Conservation (phyloP, 2,113 vertebrate genomes). For the Pithys albifrons region DNA sequence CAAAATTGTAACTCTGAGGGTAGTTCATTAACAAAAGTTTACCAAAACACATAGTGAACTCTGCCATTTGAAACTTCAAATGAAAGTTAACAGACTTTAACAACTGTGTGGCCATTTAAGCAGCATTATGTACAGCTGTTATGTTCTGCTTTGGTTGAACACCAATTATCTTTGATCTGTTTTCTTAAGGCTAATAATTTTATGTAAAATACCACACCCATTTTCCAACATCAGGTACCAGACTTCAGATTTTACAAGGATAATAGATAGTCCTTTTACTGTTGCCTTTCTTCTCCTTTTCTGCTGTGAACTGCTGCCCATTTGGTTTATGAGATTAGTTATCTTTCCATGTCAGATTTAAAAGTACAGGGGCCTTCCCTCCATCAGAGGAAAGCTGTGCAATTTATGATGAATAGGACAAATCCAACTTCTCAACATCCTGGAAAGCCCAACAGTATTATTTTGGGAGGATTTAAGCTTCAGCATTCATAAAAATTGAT, state of each 20-base stretch:
- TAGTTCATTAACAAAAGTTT: background rate
- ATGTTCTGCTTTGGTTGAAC: background rate
- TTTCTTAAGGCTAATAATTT: background rate
- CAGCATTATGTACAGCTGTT: background rate
- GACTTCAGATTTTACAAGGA: background rate
- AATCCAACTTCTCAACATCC: background rate
- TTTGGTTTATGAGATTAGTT: background rate
- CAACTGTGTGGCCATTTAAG: background rate
- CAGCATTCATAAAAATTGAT: background rate
- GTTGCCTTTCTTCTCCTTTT: background rate
- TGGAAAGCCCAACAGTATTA: background rate
- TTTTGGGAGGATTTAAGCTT: background rate
- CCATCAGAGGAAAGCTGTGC: background rate
- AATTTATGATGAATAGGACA: background rate
- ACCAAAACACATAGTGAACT: background rate
- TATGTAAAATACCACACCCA: background rate
- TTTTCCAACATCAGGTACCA: background rate
- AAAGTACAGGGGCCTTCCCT: background rate
- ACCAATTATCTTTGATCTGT: accelerated
- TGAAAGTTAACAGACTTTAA: background rate
- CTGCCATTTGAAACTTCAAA: background rate
- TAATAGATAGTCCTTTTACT: background rate
- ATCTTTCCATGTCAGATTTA: background rate
- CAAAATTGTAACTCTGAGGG: background rate
- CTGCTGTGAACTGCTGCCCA: background rate